A percentile compares a stretch with the other conserved stretches of the same genome.
These are phyloP conservation scores for Erpobdella octoculata DNA, from an alignment of 2,888 invertebrate genomes.

Conservation along the genomic window DNA sequence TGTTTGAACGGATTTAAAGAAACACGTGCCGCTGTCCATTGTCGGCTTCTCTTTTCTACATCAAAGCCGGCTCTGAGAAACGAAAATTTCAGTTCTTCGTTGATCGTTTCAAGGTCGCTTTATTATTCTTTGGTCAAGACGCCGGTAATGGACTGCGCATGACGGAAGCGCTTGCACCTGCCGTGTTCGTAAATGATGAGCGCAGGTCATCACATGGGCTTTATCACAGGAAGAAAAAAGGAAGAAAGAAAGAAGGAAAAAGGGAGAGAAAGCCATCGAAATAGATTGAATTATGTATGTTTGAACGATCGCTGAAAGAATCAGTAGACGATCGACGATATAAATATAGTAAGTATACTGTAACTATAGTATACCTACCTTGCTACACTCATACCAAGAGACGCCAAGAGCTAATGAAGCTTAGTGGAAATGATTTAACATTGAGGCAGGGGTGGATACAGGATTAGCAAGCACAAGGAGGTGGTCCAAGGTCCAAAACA, in stretches of 20 bases:
- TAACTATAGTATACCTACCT: too few species aligned
- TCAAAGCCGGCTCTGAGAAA: not conserved
- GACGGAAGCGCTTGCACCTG: conserved; percentile 16
- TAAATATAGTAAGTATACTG: too few species aligned
- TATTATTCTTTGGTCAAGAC: conserved; percentile 7
- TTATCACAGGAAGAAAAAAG: not conserved
- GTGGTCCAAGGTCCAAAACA: too few species aligned
- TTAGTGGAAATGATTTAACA: too few species aligned
- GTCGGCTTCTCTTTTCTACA: not conserved
- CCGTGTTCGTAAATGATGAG: not conserved
- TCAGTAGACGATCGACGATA: too few species aligned
- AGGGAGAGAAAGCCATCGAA: too few species aligned
- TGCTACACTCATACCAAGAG: too few species aligned
- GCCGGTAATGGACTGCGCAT: conserved; percentile 15
- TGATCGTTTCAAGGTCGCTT: not conserved
- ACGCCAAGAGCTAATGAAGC: too few species aligned
- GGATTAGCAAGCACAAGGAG: too few species aligned
- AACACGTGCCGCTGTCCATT: not conserved
- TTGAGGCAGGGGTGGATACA: too few species aligned
- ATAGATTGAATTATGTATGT: not conserved
- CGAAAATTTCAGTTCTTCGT: not conserved
- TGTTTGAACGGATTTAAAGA: too few species aligned
- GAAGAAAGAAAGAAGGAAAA: too few species aligned
- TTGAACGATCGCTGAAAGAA: not conserved
- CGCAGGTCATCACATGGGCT: not conserved